Conservation (phyloP, 2,113 vertebrate species). For the Gobio gobio region DNA sequence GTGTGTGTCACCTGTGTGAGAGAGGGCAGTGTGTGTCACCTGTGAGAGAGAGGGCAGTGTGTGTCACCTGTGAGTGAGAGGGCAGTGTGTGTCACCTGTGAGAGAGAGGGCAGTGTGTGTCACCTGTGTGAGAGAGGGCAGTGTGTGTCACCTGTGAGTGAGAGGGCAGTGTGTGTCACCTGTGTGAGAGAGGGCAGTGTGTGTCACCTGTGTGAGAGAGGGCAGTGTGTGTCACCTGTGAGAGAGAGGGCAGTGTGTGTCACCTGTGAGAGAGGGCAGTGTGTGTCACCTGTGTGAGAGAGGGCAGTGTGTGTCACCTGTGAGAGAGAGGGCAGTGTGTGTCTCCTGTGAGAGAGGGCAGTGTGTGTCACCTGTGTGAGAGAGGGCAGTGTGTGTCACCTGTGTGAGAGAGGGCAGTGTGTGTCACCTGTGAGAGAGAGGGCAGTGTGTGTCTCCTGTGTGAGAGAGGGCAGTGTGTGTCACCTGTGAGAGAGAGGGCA, state of each 20-base stretch:
- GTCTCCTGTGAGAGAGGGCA: too few relatives aligned
- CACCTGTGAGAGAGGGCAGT: too few relatives aligned
- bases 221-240: conserved; percentile 72
- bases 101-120: conserved; percentile 73
- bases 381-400: conserved; percentile 75
- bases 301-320: conserved; percentile 74
- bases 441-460: too few relatives aligned
- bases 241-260: conserved; percentile 76
- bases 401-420: too few relatives aligned
- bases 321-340: conserved; percentile 78
- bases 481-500: conserved; percentile 81
- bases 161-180: conserved; percentile 51
- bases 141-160: too few relatives aligned
- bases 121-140: conserved; percentile 81
- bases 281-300: conserved; percentile 78
- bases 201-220: too few relatives aligned
- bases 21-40: conserved; percentile 51
- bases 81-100: conserved; percentile 72
- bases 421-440: conserved; percentile 79
- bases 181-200: conserved; percentile 81
- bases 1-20: too few relatives aligned
- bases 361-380: conserved; percentile 75
- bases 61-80: too few relatives aligned
- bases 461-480: too few relatives aligned
- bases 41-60: conserved; percentile 81